Evolutionary conservation across 2,888 invertebrate species (phyloP).

Genomic region (Neocrepidodera transversa): DNA sequence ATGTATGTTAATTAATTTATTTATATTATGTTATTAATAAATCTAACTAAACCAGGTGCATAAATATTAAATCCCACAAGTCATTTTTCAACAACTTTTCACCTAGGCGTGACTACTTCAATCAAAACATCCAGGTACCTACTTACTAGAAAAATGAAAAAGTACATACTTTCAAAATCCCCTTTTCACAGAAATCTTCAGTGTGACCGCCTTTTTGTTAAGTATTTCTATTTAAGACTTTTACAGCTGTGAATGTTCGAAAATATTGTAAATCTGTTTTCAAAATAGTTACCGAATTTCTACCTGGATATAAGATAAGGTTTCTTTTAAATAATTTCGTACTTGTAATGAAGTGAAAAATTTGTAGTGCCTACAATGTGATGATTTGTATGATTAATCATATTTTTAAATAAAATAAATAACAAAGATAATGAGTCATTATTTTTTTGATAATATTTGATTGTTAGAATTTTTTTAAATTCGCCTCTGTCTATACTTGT

Average conservation of each 20-base stretch:
- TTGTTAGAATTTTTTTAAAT: too few relatives aligned
- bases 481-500: background rate
- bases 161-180: conserved; percentile 2
- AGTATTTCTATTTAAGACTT: background rate
- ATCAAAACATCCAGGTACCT: conserved; percentile 13
- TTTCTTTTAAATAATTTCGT: too few relatives aligned
- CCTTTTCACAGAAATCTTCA: conserved; percentile 1
- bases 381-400: too few relatives aligned
- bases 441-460: too few relatives aligned
- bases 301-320: too few relatives aligned
- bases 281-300: conserved; percentile 12
- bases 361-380: too few relatives aligned
- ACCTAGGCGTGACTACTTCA: conserved; percentile 8
- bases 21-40: too few relatives aligned
- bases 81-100: conserved; percentile 10
- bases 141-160: conserved; percentile 2
- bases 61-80: background rate
- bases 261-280: conserved; percentile 24
- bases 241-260: conserved; percentile 18
- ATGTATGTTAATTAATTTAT: too few relatives aligned
- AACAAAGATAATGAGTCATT: too few relatives aligned
- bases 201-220: background rate
- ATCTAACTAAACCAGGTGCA: too few relatives aligned
- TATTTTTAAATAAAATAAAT: too few relatives aligned
- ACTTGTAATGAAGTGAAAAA: too few relatives aligned